phyloP scores from a whole-genome alignment of 2,888 invertebrate species.

The Calliphora vomitoria region DNA sequence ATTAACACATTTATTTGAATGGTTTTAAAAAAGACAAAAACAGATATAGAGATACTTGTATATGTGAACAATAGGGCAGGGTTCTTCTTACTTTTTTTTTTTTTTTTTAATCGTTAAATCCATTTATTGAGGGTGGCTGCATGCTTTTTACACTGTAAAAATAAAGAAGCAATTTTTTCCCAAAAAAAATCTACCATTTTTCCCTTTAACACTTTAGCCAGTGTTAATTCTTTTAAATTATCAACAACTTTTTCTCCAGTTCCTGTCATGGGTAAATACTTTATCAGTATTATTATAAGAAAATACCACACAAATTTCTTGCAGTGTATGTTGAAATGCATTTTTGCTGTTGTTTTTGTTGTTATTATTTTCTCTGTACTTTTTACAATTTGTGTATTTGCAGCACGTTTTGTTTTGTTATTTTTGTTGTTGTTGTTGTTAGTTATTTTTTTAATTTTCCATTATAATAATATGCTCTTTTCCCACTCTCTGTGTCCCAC shows the following conservation, averaged over 20 bases:
- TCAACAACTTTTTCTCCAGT: no score
- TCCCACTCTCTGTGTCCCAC: not conserved
- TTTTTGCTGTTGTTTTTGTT: not conserved
- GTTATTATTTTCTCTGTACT: not conserved
- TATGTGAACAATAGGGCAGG: not conserved
- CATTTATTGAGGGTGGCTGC: not conserved
- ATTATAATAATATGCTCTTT: conserved; percentile 17
- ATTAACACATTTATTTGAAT: conserved; percentile 7
- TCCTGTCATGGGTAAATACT: no score
- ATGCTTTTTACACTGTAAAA: no score
- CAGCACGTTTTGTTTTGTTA: conserved; percentile 13
- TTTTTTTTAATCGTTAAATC: conserved; percentile 1
- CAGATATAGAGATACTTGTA: not conserved
- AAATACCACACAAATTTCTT: not conserved
- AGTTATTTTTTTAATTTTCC: conserved; percentile 21
- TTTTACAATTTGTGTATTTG: not conserved
- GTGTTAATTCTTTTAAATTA: no score
- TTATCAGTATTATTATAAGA: no score
- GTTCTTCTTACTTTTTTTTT: not conserved
- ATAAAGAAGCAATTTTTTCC: no score
- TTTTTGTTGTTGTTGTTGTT: not conserved
- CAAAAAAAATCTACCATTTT: no score
- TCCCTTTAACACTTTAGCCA: no score
- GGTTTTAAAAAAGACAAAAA: conserved; percentile 14
- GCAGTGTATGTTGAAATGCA: not conserved